A percentile compares a stretch with the other conserved stretches of the same genome.
These are phyloP conservation scores for Trichonephila clavata DNA, from an alignment of 1,140 invertebrate species.

Conservation along the genomic window DNA sequence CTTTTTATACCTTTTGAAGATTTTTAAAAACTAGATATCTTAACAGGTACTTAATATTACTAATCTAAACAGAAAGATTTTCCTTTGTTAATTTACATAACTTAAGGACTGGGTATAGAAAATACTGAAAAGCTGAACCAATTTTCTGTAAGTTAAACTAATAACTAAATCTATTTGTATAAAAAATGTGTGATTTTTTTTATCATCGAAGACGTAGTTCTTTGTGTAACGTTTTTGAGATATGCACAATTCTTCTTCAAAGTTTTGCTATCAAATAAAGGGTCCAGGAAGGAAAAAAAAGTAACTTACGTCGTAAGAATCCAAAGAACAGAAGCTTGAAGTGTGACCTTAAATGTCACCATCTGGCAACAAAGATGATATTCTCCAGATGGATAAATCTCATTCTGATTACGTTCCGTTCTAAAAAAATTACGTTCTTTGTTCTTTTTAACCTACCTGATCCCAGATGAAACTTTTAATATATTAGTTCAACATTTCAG, in stretches of 20 bases:
- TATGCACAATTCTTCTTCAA: background rate
- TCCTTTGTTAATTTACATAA: too few relatives aligned
- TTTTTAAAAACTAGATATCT: too few relatives aligned
- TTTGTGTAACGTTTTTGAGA: background rate
- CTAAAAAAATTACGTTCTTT: background rate
- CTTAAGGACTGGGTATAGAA: too few relatives aligned
- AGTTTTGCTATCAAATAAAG: background rate
- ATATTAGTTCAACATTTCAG: too few relatives aligned
- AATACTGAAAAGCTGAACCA: too few relatives aligned
- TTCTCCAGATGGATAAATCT: conserved; percentile 54
- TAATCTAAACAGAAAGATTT: too few relatives aligned
- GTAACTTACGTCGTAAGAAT: background rate
- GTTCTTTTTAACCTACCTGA: conserved; percentile 44
- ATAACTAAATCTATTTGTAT: too few relatives aligned
- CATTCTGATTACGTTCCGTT: background rate
- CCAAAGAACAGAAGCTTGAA: conserved; percentile 45
- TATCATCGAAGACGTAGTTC: background rate
- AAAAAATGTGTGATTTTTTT: background rate
- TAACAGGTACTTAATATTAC: too few relatives aligned
- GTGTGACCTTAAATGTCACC: conserved; percentile 57
- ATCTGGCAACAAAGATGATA: conserved; percentile 68
- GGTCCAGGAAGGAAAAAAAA: background rate
- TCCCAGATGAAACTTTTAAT: background rate
- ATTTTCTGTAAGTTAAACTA: too few relatives aligned
- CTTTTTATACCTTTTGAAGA: too few relatives aligned